A percentile compares a stretch with the other conserved stretches of the same genome.
phyloP scores from a whole-genome alignment of 1,140 invertebrate genomes.

The Drosophila kepulauana region DNA sequence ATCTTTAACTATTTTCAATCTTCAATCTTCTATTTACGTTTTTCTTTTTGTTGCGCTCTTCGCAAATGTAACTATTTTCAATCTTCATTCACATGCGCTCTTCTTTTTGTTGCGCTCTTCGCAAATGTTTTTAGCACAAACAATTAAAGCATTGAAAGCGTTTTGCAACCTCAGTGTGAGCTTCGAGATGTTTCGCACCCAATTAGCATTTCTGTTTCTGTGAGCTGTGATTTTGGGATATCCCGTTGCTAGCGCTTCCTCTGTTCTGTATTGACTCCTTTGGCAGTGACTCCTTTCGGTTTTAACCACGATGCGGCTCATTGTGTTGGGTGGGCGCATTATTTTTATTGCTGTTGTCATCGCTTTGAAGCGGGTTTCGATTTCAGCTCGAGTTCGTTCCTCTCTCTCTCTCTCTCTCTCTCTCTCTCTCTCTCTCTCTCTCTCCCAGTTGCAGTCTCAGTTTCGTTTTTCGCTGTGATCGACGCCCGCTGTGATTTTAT shows the following conservation, averaged over 20 bases:
- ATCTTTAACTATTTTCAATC: too few relatives aligned
- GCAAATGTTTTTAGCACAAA: background rate
- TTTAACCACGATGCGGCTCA: background rate
- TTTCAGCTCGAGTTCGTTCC: too few relatives aligned
- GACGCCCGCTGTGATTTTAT: slow-evolving; percentile 77
- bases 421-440: background rate
- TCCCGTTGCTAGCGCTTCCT: slow-evolving; percentile 26
- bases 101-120: background rate
- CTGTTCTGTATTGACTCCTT: slow-evolving; percentile 1
- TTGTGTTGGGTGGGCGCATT: slow-evolving; percentile 32
- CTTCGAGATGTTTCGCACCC: slow-evolving; percentile 42
- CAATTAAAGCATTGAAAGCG: background rate
- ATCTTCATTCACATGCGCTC: too few relatives aligned
- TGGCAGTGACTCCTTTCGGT: slow-evolving; percentile 18
- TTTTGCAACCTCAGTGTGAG: slow-evolving; percentile 1
- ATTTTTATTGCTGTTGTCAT: slow-evolving; percentile 73
- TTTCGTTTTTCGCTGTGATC: slow-evolving; percentile 33
- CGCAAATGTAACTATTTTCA: background rate
- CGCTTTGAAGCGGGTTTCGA: slow-evolving; percentile 29
- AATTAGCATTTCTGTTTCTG: slow-evolving; percentile 50
- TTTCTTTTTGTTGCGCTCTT: background rate
- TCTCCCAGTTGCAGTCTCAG: slow-evolving; percentile 7
- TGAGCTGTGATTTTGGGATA: slow-evolving; percentile 6
- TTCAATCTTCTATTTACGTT: background rate
- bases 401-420: too few relatives aligned